A percentile compares a stretch with the other conserved stretches of the same genome.
Conservation (phyloP, 2,888 invertebrate genomes). For the Euplexia lucipara region DNA sequence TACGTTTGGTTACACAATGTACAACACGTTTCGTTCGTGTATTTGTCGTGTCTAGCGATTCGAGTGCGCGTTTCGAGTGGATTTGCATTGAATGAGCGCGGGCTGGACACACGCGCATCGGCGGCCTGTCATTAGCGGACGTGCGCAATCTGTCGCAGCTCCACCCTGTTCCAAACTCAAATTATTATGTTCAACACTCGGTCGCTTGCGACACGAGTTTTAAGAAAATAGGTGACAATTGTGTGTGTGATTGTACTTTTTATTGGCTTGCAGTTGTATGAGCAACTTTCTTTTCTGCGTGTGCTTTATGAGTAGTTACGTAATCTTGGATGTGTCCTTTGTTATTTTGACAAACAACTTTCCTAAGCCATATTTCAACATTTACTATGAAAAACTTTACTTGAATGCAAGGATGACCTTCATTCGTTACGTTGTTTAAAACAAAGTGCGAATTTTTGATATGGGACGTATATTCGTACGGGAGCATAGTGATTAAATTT, state of each 20-base stretch:
- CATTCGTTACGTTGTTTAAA: too few relatives aligned
- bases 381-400: background rate
- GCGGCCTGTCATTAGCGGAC: constrained; percentile 89
- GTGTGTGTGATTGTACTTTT: constrained; percentile 73
- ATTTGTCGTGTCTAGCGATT: constrained; percentile 80
- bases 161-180: constrained; percentile 83
- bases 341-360: constrained; percentile 19
- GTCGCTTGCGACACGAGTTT: constrained; percentile 78
- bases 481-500: too few relatives aligned
- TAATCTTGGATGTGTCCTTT: constrained; percentile 26
- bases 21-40: constrained; percentile 59
- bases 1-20: constrained; percentile 61
- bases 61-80: constrained; percentile 67
- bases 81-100: constrained; percentile 90
- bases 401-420: background rate
- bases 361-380: constrained; percentile 5
- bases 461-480: too few relatives aligned
- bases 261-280: constrained; percentile 55
- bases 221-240: constrained; percentile 74
- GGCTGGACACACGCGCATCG: constrained; percentile 86
- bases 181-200: constrained; percentile 84
- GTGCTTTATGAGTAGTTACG: constrained; percentile 26
- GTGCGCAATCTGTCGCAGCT: constrained; percentile 82
- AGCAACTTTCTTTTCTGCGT: constrained; percentile 54
- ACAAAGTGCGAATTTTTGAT: too few relatives aligned